Conservation (phyloP, 2,888 invertebrate species). For the Choristoneura rosaceana region DNA sequence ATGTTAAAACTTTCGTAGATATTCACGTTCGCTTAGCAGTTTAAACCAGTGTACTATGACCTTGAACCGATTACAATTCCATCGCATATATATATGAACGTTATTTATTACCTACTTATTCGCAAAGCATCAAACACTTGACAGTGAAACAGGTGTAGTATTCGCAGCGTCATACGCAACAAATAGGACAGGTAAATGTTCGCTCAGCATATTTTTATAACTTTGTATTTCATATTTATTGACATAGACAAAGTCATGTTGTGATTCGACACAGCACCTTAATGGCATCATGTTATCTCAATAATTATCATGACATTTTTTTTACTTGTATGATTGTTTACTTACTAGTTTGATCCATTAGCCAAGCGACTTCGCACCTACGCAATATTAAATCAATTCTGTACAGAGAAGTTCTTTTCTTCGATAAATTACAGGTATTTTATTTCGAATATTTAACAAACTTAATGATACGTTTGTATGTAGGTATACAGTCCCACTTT, state of each 20-base stretch:
- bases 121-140: slow-evolving; percentile 13
- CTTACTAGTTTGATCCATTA: slow-evolving; percentile 9
- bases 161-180: slow-evolving; percentile 17
- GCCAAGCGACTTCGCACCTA: slow-evolving; percentile 6
- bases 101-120: slow-evolving; percentile 7
- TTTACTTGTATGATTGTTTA: neutral
- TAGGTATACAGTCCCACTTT: too few species aligned
- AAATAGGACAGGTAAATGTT: slow-evolving; percentile 4
- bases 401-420: neutral
- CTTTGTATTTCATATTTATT: neutral
- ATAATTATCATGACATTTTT: neutral
- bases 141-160: slow-evolving; percentile 12
- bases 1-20: slow-evolving; percentile 42
- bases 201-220: slow-evolving; percentile 18
- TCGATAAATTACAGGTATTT: neutral
- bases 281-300: neutral
- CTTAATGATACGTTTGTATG: neutral
- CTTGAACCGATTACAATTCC: slow-evolving; percentile 16
- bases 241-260: neutral
- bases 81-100: slow-evolving; percentile 16
- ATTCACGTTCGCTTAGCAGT: slow-evolving; percentile 28
- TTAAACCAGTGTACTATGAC: slow-evolving; percentile 15
- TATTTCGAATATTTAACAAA: neutral
- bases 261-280: neutral
- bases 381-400: neutral